phyloP scores from a whole-genome alignment of 2,797 vertebrate species.

The Schizothorax lantsangensis region DNA sequence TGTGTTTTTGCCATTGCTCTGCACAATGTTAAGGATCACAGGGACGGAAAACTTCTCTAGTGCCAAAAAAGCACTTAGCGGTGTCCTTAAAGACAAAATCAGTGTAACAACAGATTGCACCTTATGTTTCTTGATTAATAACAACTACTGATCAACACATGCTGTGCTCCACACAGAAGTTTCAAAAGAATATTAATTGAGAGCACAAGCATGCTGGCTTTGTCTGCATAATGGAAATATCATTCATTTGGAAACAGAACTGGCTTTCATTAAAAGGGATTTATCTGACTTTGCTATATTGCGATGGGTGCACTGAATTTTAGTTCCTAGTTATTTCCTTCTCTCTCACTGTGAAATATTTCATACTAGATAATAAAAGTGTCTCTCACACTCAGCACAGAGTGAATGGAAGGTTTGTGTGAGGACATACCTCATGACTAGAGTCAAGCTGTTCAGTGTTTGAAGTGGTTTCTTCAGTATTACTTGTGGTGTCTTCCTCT shows the following conservation, averaged over 20 bases:
- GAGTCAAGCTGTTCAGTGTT: conserved; percentile 20
- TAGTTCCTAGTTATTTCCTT: not conserved
- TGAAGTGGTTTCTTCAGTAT: conserved; percentile 28
- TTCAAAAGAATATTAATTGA: not conserved
- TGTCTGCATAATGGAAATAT: conserved; percentile 1
- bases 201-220: not conserved
- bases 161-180: not conserved
- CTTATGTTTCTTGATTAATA: conserved; percentile 9
- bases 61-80: conserved; percentile 34
- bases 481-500: conserved; percentile 7
- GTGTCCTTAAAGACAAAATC: not conserved
- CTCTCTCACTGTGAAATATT: conserved; percentile 17
- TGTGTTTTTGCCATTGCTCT: conserved; percentile 23
- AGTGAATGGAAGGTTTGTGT: conserved; percentile 6
- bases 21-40: conserved; percentile 16
- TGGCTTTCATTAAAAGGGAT: conserved; percentile 4
- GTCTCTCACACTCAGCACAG: conserved; percentile 1
- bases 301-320: conserved; percentile 1
- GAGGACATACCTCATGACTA: conserved; percentile 43
- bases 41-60: not conserved
- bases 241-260: not conserved
- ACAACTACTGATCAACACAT: not conserved
- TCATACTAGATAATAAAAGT: not conserved
- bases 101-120: conserved; percentile 2
- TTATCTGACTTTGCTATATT: conserved; percentile 2